These are phyloP conservation scores for Conopomorpha cramerella DNA, from an alignment of 1,140 invertebrate species.

Conservation along the genomic window DNA sequence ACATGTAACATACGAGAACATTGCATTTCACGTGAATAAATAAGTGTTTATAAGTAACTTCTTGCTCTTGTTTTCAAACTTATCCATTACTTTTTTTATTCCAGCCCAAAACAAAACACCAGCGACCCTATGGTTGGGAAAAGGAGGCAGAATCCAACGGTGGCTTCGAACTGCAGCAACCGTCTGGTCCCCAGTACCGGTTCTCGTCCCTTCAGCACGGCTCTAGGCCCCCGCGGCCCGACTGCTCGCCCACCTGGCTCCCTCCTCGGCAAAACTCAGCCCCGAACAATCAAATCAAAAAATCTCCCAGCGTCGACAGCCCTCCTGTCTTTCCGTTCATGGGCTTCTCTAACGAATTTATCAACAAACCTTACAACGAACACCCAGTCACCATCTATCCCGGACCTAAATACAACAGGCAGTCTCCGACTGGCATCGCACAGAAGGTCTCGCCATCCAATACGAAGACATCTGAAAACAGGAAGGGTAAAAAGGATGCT, in stretches of 20 bases:
- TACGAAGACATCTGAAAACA: slow-evolving; percentile 27
- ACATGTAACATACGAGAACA: too few relatives aligned
- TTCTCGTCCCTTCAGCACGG: slow-evolving; percentile 70
- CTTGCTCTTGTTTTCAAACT: too few relatives aligned
- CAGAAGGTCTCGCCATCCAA: slow-evolving; percentile 37
- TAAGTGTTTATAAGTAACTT: too few relatives aligned
- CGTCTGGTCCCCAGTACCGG: slow-evolving; percentile 63
- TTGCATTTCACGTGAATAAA: too few relatives aligned
- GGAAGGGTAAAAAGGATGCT: slow-evolving; percentile 38
- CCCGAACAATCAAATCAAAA: slow-evolving; percentile 20
- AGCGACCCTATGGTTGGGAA: slow-evolving; percentile 75
- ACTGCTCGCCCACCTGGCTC: slow-evolving; percentile 39
- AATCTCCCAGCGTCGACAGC: slow-evolving; percentile 47
- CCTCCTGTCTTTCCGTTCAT: slow-evolving; percentile 48
- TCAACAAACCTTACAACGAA: slow-evolving; percentile 62
- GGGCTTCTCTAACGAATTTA: slow-evolving; percentile 55
- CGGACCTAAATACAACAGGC: slow-evolving; percentile 48
- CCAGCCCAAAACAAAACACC: slow-evolving; percentile 75
- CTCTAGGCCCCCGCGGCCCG: slow-evolving; percentile 37
- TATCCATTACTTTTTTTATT: slow-evolving; percentile 20
- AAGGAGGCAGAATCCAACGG: slow-evolving; percentile 55
- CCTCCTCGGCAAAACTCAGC: slow-evolving; percentile 31
- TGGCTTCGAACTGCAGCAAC: slow-evolving; percentile 59
- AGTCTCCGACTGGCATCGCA: slow-evolving; percentile 49
- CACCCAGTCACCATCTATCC: slow-evolving; percentile 68